These are phyloP conservation scores for Menidia menidia DNA, from an alignment of 2,797 vertebrate species.

Conservation along the genomic window DNA sequence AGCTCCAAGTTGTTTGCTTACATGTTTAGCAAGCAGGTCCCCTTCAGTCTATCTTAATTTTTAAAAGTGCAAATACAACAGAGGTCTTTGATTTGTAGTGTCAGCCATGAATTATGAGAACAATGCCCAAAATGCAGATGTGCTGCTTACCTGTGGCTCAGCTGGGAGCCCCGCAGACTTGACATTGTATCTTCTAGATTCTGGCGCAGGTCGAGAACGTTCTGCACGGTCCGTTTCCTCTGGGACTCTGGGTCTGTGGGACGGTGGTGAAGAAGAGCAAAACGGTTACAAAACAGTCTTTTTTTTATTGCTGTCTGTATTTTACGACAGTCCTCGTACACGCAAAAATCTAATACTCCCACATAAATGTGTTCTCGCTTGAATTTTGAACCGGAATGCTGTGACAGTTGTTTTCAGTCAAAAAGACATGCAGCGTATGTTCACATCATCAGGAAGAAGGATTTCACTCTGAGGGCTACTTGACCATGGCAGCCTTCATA, in stretches of 20 bases:
- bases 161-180: conserved; percentile 94
- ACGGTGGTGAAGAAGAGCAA: conserved; percentile 49
- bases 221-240: conserved; percentile 97
- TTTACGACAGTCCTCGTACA: background rate
- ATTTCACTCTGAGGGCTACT: conserved; percentile 32
- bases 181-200: conserved; percentile 99
- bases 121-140: background rate
- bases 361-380: conserved; percentile 2
- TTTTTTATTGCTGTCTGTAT: background rate
- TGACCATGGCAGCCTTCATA: conserved; percentile 43
- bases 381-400: conserved; percentile 21
- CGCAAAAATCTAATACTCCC: background rate
- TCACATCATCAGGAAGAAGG: conserved; percentile 61
- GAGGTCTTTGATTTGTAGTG: background rate
- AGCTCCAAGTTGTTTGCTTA: conserved; percentile 13
- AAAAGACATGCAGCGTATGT: conserved; percentile 23
- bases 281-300: conserved; percentile 44
- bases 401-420: conserved; percentile 44
- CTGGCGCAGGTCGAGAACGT: conserved; percentile 97
- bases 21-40: conserved; percentile 1
- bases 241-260: conserved; percentile 94
- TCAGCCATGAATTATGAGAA: background rate
- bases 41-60: conserved; percentile 7
- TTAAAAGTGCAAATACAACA: conserved; percentile 9
- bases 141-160: conserved; percentile 91